A percentile compares a stretch with the other conserved stretches of the same genome.
Conservation (phyloP, 2,113 vertebrate genomes). For the Ursus arctos region DNA sequence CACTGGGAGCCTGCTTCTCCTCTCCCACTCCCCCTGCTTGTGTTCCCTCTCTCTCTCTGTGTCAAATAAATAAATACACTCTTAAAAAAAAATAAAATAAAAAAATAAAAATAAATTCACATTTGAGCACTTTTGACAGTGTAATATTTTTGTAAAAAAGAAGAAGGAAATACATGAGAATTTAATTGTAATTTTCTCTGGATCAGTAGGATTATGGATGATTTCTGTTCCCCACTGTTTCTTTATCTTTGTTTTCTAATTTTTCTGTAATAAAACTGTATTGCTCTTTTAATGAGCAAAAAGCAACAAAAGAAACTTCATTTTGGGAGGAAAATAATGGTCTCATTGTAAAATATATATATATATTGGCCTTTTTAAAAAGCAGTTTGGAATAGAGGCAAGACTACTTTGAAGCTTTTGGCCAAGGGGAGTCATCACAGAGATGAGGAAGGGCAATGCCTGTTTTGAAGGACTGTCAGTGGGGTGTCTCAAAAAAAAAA, state of each 20-base stretch:
- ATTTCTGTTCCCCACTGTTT: constrained; percentile 21
- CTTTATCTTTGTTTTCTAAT: background rate
- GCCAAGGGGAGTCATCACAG: background rate
- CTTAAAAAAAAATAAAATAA: no score
- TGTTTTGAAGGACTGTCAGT: background rate
- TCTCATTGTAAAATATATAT: background rate
- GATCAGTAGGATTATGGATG: background rate
- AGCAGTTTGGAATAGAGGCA: background rate
- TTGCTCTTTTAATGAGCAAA: constrained; percentile 54
- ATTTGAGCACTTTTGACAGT: constrained; percentile 14
- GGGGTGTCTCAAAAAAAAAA: background rate
- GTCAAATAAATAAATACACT: no score
- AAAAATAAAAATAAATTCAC: background rate
- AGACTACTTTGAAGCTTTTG: background rate
- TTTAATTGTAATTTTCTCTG: background rate
- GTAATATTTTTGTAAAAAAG: background rate
- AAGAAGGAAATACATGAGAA: background rate
- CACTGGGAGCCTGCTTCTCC: no score
- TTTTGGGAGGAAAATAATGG: background rate
- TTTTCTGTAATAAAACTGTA: constrained; percentile 12
- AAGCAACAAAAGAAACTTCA: constrained; percentile 18
- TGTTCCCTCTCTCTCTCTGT: no score
- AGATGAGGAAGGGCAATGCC: background rate
- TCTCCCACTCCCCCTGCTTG: no score
- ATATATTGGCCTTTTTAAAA: background rate